Conservation (phyloP, 2,888 invertebrate genomes). For the Scaptomyza parva region DNA sequence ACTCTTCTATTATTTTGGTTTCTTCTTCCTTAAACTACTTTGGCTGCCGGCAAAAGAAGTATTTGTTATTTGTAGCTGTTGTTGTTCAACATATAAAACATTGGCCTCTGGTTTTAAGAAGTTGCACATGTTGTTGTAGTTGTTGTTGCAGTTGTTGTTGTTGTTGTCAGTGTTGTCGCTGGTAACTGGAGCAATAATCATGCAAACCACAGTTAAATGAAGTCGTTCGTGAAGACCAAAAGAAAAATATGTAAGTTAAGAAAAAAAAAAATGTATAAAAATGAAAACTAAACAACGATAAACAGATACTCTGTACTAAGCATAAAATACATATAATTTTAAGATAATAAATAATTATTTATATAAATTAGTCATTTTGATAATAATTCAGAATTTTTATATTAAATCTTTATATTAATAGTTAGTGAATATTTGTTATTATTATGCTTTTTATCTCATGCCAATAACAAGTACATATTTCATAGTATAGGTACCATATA, state of each 20-base stretch:
- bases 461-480: too few relatives aligned
- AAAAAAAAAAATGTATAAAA: slow-evolving; percentile 10
- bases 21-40: slow-evolving; percentile 12
- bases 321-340: not conserved
- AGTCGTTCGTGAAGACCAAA: slow-evolving; percentile 71
- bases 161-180: slow-evolving; percentile 48
- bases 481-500: too few relatives aligned
- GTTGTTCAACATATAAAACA: slow-evolving; percentile 55
- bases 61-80: slow-evolving; percentile 36
- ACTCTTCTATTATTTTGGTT: not conserved
- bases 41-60: slow-evolving; percentile 18
- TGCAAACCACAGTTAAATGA: slow-evolving; percentile 76
- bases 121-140: slow-evolving; percentile 24
- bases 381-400: too few relatives aligned
- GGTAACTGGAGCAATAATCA: slow-evolving; percentile 80
- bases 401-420: too few relatives aligned
- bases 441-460: too few relatives aligned
- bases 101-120: slow-evolving; percentile 43
- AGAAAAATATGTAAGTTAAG: slow-evolving; percentile 38
- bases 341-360: too few relatives aligned
- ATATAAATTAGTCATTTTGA: too few relatives aligned
- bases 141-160: slow-evolving; percentile 21
- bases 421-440: too few relatives aligned
- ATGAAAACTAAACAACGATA: not conserved
- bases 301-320: slow-evolving; percentile 1